phyloP scores from a whole-genome alignment of 2,888 invertebrate genomes.

The Tachina fera region DNA sequence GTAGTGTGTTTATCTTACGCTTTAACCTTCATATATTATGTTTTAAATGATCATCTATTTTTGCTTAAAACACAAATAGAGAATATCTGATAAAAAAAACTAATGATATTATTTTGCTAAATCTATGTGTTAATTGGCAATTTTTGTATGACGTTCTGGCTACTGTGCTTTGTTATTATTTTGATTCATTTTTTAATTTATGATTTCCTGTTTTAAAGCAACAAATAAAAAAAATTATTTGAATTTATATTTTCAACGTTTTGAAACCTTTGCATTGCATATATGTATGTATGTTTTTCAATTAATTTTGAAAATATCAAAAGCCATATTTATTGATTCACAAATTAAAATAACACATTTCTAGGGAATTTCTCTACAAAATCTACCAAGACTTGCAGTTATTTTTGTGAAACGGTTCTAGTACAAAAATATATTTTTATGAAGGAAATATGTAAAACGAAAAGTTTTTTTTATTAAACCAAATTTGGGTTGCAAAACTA shows the following conservation, averaged over 20 bases:
- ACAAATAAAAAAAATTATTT: constrained; percentile 22
- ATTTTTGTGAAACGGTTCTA: neutral
- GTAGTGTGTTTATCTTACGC: neutral
- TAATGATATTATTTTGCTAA: constrained; percentile 10
- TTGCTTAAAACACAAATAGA: constrained; percentile 13
- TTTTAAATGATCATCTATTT: constrained; percentile 1
- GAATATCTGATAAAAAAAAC: neutral
- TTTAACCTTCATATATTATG: neutral
- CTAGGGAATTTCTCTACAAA: neutral
- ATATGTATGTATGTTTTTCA: neutral
- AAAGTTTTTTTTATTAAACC: too few species aligned
- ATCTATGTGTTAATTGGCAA: constrained; percentile 27
- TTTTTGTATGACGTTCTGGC: constrained; percentile 19
- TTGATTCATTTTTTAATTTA: constrained; percentile 45
- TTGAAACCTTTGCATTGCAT: neutral
- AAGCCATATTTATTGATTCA: constrained; percentile 22
- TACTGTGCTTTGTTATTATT: constrained; percentile 20
- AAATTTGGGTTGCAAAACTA: too few species aligned
- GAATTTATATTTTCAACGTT: constrained; percentile 21
- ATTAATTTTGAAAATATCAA: neutral
- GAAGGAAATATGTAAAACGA: too few species aligned
- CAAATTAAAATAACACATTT: neutral
- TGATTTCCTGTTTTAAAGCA: constrained; percentile 59
- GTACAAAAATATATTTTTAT: too few species aligned
- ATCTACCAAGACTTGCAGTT: neutral